These are phyloP conservation scores for Lordiphosa stackelbergi DNA, from an alignment of 1,140 invertebrate species.

Conservation along the genomic window DNA sequence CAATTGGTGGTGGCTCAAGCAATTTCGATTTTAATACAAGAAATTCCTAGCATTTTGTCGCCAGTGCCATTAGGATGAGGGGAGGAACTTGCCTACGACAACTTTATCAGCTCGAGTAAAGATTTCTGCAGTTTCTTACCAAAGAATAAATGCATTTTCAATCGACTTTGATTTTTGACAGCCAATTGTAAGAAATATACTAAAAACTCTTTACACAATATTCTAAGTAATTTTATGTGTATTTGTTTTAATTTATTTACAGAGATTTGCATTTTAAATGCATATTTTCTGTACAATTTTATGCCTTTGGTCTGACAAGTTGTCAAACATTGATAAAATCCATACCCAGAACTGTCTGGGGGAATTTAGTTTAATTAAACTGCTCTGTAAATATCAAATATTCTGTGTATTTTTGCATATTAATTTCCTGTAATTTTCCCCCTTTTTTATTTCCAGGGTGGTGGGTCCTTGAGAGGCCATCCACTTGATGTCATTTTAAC, in stretches of 20 bases:
- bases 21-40: slow-evolving; percentile 72
- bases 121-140: slow-evolving; percentile 21
- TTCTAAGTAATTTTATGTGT: slow-evolving; percentile 70
- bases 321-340: slow-evolving; percentile 54
- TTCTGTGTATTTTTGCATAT: slow-evolving; percentile 40
- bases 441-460: slow-evolving; percentile 28
- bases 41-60: slow-evolving; percentile 66
- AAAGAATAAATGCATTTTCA: neutral
- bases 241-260: slow-evolving; percentile 48
- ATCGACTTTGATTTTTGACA: slow-evolving; percentile 39
- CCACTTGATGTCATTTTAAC: slow-evolving; percentile 66
- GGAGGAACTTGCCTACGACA: slow-evolving; percentile 43
- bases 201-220: slow-evolving; percentile 24
- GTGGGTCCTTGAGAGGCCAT: slow-evolving; percentile 30
- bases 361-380: slow-evolving; percentile 65
- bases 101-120: slow-evolving; percentile 45
- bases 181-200: slow-evolving; percentile 28
- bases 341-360: slow-evolving; percentile 5
- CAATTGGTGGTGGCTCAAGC: slow-evolving; percentile 23
- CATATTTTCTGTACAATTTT: slow-evolving; percentile 34
- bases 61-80: slow-evolving; percentile 31
- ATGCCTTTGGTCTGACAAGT: slow-evolving; percentile 41
- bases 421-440: slow-evolving; percentile 49
- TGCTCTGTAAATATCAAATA: slow-evolving; percentile 12
- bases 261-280: slow-evolving; percentile 34